A percentile compares a stretch with the other conserved stretches of the same genome.
Evolutionary conservation across 2,797 vertebrate species (phyloP).

Genomic region (Salarias fasciatus): DNA sequence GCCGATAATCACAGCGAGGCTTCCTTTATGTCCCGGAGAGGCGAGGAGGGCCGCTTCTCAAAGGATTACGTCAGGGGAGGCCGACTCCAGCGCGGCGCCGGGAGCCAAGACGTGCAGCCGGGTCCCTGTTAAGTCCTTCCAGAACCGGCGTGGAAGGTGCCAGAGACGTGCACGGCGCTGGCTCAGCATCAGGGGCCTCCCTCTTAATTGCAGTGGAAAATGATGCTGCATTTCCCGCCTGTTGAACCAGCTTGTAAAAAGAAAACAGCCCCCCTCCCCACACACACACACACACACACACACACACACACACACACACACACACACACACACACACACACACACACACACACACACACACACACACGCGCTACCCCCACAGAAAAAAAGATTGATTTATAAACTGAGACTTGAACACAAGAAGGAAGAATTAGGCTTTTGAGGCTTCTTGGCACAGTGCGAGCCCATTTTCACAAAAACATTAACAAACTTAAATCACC

Average conservation of each 20-base stretch:
- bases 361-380: too few species aligned
- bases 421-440: constrained; percentile 26
- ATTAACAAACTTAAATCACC: constrained; percentile 31
- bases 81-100: constrained; percentile 9
- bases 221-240: constrained; percentile 57
- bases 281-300: too few species aligned
- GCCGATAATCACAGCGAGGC: constrained; percentile 79
- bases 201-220: constrained; percentile 55
- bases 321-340: too few species aligned
- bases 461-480: constrained; percentile 17
- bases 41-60: constrained; percentile 24
- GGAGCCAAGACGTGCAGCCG: constrained; percentile 46
- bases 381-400: constrained; percentile 39
- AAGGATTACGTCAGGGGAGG: constrained; percentile 41
- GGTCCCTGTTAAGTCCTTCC: constrained; percentile 61
- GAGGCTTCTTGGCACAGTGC: constrained; percentile 19
- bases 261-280: constrained; percentile 1
- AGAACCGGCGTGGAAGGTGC: constrained; percentile 37
- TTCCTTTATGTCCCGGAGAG: constrained; percentile 29
- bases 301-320: too few species aligned
- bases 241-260: constrained; percentile 49
- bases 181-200: constrained; percentile 38
- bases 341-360: too few species aligned
- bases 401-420: constrained; percentile 22
- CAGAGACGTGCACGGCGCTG: constrained; percentile 39